Conservation (phyloP, 2,113 vertebrate species). For the Pelobates fuscus region DNA sequence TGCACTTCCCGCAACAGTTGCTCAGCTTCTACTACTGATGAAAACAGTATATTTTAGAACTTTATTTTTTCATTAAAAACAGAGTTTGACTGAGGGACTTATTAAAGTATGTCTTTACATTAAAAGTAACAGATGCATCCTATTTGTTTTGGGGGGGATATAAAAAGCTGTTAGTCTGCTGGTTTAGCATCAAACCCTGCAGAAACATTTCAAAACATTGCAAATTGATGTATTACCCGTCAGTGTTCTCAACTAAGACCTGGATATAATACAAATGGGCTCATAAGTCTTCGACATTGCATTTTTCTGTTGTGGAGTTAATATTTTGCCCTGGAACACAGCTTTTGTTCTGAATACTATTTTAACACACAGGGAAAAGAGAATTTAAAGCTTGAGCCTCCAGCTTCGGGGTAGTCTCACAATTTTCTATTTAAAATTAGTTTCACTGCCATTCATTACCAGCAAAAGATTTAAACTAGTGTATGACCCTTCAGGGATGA, state of each 20-base stretch:
- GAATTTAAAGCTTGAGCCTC: slow-evolving; percentile 43
- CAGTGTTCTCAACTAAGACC: slow-evolving; percentile 43
- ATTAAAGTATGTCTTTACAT: no score
- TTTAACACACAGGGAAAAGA: slow-evolving; percentile 42
- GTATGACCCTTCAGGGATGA: slow-evolving; percentile 45
- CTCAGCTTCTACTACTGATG: no score
- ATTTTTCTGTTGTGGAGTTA: slow-evolving; percentile 37
- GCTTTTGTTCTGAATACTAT: slow-evolving; percentile 45
- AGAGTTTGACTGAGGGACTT: no score
- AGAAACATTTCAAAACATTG: slow-evolving; percentile 3
- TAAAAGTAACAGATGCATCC: neutral
- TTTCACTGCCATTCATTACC: slow-evolving; percentile 47
- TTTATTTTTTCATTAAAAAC: no score
- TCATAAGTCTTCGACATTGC: slow-evolving; percentile 43
- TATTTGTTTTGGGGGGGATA: neutral
- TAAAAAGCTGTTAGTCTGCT: neutral
- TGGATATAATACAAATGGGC: slow-evolving; percentile 49
- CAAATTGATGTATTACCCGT: slow-evolving; percentile 39
- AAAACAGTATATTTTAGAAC: no score
- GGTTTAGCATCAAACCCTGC: slow-evolving; percentile 6
- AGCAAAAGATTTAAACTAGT: slow-evolving; percentile 46
- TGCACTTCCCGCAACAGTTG: no score
- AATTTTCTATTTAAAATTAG: slow-evolving; percentile 52
- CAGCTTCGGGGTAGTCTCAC: slow-evolving; percentile 39
- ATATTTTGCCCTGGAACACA: slow-evolving; percentile 42